phyloP scores from a whole-genome alignment of 2,113 vertebrate genomes.

The Polyodon spathula region DNA sequence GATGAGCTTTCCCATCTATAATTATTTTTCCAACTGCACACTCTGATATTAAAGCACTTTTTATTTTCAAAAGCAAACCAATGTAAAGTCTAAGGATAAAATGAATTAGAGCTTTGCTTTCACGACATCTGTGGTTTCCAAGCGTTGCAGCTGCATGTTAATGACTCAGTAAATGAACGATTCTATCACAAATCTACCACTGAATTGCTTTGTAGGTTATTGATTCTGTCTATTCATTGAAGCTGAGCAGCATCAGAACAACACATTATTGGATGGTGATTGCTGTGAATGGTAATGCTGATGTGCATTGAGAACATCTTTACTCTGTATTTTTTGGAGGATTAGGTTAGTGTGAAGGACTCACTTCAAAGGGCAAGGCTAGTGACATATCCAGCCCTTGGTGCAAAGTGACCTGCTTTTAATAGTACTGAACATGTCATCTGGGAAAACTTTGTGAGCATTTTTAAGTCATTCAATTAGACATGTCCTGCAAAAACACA shows the following conservation, averaged over 20 bases:
- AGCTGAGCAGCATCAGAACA: slow-evolving; percentile 3
- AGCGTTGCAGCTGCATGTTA: slow-evolving; percentile 3
- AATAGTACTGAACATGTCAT: neutral
- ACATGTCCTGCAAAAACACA: neutral
- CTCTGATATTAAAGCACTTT: too few relatives aligned
- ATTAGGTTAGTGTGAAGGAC: neutral
- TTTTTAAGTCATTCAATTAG: neutral
- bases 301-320: neutral
- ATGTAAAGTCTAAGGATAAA: neutral
- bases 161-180: slow-evolving; percentile 8
- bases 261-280: neutral
- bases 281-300: neutral
- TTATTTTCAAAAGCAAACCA: neutral
- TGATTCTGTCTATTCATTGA: slow-evolving; percentile 9
- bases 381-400: neutral
- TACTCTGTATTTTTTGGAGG: neutral
- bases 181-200: slow-evolving; percentile 11
- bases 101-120: neutral
- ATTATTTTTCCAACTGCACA: too few relatives aligned
- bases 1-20: too few relatives aligned
- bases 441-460: neutral
- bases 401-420: neutral
- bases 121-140: neutral
- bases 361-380: neutral
- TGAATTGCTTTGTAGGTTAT: slow-evolving; percentile 4